Base-by-base conservation (phyloP, 1,140 invertebrate genomes). In the Colletes gigas region DNA sequence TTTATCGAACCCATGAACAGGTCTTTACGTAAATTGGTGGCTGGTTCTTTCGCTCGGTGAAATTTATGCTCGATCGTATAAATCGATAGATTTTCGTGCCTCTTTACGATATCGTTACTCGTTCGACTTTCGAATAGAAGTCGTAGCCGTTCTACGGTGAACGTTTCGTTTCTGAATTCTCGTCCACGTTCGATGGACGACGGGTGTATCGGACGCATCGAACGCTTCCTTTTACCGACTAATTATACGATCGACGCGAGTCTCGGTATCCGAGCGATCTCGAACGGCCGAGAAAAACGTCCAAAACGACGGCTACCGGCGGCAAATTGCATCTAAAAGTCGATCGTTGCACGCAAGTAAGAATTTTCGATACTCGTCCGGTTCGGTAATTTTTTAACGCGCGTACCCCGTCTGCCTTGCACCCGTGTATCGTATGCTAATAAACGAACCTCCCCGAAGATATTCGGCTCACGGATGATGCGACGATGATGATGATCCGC, bases 401-500 rank as follows among this genome's bases (percentile, higher is more conserved):
- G 74, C 39, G 59, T 71, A 83, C 73, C 65, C 65, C 77, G 72
- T 71, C 41, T 73, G 72, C 70, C 30, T 30, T 30, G 66, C 74
- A 21, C 67, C 12, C 59, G 54, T 82, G 21, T 70, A 83, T 77
- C 63, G 78, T 52, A 55, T 57, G 80, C 70, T 82, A 84, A 87
- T 84, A 84, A 88, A 88, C 69, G 73, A 79, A 67, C 57, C 47
- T n/a, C 63, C 63, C 67, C 30, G 68, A 68, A 67, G 75, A 88
- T 90, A 92, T 92, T 92, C 91, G 90, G 89, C 91, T 90, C 91
- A 92, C 91, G 91, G 89, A 90, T 93, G 92, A 93, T 90, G 91
- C 89, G 91, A 92, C 87, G 90, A 92, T 91, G 92, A 92, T 91
- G 92, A 93, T 92, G 91, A 93, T 93, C 92, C 90, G 93, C 92